Conservation (phyloP, 2,113 vertebrate species). For the human (Homo sapiens) region GRCh38 chr15:45144501-45145000, state of each 20-base stretch:
- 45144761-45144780: neutral
- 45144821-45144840: neutral
- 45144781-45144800: neutral
- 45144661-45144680: neutral
- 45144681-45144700: neutral
- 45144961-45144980: conserved; percentile 77
- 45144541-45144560: neutral
- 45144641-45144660: neutral
- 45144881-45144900: conserved; percentile 83
- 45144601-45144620: neutral
- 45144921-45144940: conserved; percentile 83
- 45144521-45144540: neutral
- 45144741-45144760: neutral
- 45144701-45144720: neutral
- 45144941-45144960: conserved; percentile 76
- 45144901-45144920: conserved; percentile 86
- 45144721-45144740: neutral
- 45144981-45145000: conserved; percentile 85
- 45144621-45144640: neutral
- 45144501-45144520: neutral
- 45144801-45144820: too few relatives aligned
- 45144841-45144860: neutral
- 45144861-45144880: neutral
- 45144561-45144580: neutral
- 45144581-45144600: neutral